Evolutionary conservation across 2,113 vertebrate species (phyloP), one percentile per base, ranked within the genome.

Genomic region (Hippoglossus stenolepis): DNA sequence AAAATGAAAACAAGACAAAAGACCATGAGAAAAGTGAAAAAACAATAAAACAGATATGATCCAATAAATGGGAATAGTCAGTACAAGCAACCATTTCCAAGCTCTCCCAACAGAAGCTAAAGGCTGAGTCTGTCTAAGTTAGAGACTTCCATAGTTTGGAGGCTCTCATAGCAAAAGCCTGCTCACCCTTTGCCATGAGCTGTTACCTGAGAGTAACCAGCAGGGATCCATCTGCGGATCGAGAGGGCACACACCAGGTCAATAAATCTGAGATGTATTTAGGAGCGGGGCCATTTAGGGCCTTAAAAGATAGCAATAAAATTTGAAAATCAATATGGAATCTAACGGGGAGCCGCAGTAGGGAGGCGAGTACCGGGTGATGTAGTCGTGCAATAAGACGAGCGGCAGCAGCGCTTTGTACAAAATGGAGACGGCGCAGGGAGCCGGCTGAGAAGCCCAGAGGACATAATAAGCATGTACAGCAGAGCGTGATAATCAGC

Each of bases 271-370:
- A 35, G 58, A 31, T 31, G 58, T 60, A 60, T 60, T 60, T 60
- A 60, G 28, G 58, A 20, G 58, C 20, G 17, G 11, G 24, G 57
- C 57, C 12, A 59, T 59, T 59, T 59, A 59, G 6, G 9, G 58
- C 17, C 26, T 31, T 58, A 5, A 28, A 57, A 58, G 57, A 6
- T 24, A 58, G 58, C 58, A 31, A 35, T 60, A 9, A 18, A 35
- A 60, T 60, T 7, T 60, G 18, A 18, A 35, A 60, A 60, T 60
- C 58, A 60, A 60, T 60, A 60, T 13, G 23, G 18, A 60, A 60
- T 60, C 58, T 60, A 60, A 31, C 24, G 35, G 17, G 28, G 58
- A 31, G 58, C 7, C 15, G 4, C 12, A 3, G 24, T 28, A 2
- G 24, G 13, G 24, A 26, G 54, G 54, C 15, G 56, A 58, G 56